Evolutionary conservation across 2,888 invertebrate genomes (phyloP).

Genomic region (Dryadula phaetusa): DNA sequence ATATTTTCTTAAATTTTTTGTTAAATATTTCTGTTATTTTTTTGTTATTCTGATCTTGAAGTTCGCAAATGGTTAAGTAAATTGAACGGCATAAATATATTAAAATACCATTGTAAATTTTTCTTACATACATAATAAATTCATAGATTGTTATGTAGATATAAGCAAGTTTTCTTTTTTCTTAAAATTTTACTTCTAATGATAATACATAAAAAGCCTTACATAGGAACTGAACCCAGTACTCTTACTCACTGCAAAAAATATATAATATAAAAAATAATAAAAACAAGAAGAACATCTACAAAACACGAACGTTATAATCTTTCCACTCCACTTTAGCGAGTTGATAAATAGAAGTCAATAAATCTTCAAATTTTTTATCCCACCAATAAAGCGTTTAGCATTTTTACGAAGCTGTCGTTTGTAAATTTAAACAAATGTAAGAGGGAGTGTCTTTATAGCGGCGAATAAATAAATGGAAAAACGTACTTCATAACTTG

Average conservation of each 20-base stretch:
- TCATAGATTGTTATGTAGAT: too few species aligned
- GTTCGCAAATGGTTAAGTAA: too few species aligned
- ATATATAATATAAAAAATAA: too few species aligned
- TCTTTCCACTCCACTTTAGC: slow-evolving; percentile 12
- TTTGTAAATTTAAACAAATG: slow-evolving; percentile 36
- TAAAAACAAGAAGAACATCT: neutral
- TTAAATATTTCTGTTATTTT: too few species aligned
- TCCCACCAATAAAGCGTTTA: slow-evolving; percentile 41
- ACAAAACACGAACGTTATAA: neutral
- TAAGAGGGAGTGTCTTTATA: slow-evolving; percentile 21
- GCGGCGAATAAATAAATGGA: slow-evolving; percentile 41
- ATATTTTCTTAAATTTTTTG: too few species aligned
- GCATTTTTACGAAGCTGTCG: slow-evolving; percentile 43
- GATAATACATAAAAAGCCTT: neutral
- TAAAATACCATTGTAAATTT: too few species aligned
- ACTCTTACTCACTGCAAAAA: too few species aligned
- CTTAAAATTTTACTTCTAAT: too few species aligned
- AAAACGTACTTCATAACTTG: slow-evolving; percentile 60
- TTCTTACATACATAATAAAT: too few species aligned
- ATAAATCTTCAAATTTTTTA: slow-evolving; percentile 30
- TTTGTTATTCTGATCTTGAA: too few species aligned
- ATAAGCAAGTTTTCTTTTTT: too few species aligned
- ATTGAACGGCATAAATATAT: too few species aligned
- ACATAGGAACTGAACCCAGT: neutral
- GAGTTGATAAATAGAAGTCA: slow-evolving; percentile 22